These are phyloP conservation scores for Drosophila mayaguana DNA, from an alignment of 2,888 invertebrate genomes.

Conservation along the genomic window DNA sequence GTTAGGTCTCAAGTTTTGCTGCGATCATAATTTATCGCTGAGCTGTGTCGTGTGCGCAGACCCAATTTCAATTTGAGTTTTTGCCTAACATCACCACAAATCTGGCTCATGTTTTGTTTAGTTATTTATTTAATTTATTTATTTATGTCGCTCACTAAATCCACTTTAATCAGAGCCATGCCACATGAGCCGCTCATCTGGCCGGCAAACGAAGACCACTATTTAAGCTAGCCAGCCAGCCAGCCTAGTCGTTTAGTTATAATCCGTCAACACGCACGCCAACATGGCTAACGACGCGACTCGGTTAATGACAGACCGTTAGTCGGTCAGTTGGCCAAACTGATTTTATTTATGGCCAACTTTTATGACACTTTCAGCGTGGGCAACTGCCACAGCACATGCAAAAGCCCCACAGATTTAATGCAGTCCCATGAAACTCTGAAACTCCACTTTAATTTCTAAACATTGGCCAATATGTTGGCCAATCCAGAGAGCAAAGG, in stretches of 20 bases:
- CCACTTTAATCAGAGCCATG: slow-evolving; percentile 70
- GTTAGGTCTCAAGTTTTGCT: slow-evolving; percentile 64
- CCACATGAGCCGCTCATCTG: slow-evolving; percentile 57
- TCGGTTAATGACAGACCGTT: slow-evolving; percentile 58
- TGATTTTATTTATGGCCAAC: slow-evolving; percentile 67
- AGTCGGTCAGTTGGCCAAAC: slow-evolving; percentile 47
- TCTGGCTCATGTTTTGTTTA: slow-evolving; percentile 48
- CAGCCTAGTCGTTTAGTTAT: slow-evolving; percentile 46
- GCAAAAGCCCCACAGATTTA: slow-evolving; percentile 33
- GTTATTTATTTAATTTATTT: slow-evolving; percentile 74
- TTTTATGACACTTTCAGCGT: slow-evolving; percentile 68
- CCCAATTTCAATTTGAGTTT: slow-evolving; percentile 74
- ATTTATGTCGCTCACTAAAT: slow-evolving; percentile 73
- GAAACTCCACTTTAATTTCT: slow-evolving; percentile 28
- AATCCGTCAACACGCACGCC: slow-evolving; percentile 57
- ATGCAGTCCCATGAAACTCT: slow-evolving; percentile 18
- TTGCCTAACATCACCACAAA: slow-evolving; percentile 54
- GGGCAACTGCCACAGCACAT: slow-evolving; percentile 50
- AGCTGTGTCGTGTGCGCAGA: slow-evolving; percentile 29
- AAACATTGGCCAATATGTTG: slow-evolving; percentile 21
- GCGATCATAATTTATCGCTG: slow-evolving; percentile 75
- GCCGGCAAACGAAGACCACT: slow-evolving; percentile 55
- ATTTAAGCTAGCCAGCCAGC: slow-evolving; percentile 34
- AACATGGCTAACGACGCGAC: slow-evolving; percentile 40
- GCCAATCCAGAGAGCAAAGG: slow-evolving; percentile 27